A percentile compares a stretch with the other conserved stretches of the same genome.
These are phyloP conservation scores for Diplosoma virens DNA, from an alignment of 23 tunicate species.

Conservation along the genomic window DNA sequence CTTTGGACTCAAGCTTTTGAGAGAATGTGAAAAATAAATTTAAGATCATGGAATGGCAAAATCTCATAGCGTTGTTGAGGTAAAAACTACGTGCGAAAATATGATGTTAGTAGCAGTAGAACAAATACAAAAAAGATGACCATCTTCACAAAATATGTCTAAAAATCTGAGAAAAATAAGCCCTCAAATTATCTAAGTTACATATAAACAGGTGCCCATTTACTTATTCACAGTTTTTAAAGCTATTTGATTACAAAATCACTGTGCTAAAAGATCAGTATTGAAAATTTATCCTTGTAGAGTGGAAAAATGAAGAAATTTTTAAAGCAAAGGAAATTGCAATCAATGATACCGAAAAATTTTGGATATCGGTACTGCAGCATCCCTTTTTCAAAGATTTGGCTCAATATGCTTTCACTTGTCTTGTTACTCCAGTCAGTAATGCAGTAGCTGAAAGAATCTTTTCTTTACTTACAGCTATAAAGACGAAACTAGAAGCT, in stretches of 20 bases:
- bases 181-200: not conserved
- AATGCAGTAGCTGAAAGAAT: no score
- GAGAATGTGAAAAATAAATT: constrained; percentile 19
- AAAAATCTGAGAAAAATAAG: constrained; percentile 11
- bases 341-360: no score
- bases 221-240: not conserved
- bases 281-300: constrained; percentile 7
- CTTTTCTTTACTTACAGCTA: no score
- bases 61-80: not conserved
- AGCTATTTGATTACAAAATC: not conserved
- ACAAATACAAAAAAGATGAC: constrained; percentile 14
- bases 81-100: no score
- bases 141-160: constrained; percentile 1
- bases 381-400: no score
- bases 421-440: no score
- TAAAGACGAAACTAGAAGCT: no score
- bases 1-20: constrained; percentile 13
- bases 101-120: constrained; percentile 16
- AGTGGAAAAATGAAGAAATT: constrained; percentile 2
- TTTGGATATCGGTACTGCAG: no score
- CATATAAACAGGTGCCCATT: not conserved
- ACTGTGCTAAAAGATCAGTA: constrained; percentile 18
- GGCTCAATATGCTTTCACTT: no score
- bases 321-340: no score
- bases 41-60: not conserved